Evolutionary conservation across 2,888 invertebrate species (phyloP).

Genomic region (Macrosiphum euphorbiae): DNA sequence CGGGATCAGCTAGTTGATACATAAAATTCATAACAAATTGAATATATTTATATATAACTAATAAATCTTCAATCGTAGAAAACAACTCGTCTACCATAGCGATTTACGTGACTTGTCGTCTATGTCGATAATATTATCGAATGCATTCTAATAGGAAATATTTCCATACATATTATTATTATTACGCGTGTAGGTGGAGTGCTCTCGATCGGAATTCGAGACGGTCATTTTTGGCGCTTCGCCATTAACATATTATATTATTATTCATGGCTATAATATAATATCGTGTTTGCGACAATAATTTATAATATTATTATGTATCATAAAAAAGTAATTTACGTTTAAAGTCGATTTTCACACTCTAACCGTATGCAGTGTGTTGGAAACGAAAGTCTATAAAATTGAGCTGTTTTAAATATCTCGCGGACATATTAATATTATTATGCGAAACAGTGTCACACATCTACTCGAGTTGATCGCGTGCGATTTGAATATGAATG

Average conservation of each 20-base stretch:
- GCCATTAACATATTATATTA: neutral
- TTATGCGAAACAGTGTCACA: neutral
- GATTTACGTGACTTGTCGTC: neutral
- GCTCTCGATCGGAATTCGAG: conserved; percentile 18
- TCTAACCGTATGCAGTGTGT: neutral
- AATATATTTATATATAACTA: neutral
- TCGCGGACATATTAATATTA: neutral
- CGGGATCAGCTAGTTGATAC: too few relatives aligned
- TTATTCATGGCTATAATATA: neutral
- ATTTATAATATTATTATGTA: neutral
- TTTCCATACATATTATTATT: neutral
- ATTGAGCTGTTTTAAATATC: neutral
- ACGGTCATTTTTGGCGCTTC: neutral
- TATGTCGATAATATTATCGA: neutral
- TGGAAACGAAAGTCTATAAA: neutral
- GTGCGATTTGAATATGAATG: conserved; percentile 12
- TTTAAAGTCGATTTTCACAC: neutral
- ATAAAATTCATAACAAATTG: neutral
- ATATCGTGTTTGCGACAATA: neutral
- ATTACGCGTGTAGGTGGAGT: neutral
- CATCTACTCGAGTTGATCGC: neutral
- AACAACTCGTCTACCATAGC: neutral
- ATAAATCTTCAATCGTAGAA: neutral
- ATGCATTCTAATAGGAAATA: neutral
- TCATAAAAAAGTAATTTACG: neutral